Percentiles rank a stretch among this genome's conserved stretches.
These are phyloP conservation scores for Meriones psammophilus DNA, from an alignment of 2,797 vertebrate species.

Conservation along the genomic window DNA sequence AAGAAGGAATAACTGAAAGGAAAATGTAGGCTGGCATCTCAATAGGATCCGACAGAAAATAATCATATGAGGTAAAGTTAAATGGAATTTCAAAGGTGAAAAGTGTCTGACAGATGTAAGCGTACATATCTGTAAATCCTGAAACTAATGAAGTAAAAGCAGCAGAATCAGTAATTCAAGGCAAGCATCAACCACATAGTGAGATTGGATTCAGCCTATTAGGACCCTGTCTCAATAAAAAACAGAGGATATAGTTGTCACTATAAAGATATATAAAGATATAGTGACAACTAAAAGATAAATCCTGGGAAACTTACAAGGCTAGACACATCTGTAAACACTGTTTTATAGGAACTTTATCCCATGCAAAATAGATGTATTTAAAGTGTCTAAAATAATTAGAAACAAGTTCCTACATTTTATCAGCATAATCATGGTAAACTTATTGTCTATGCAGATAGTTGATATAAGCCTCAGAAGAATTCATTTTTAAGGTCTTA, in stretches of 20 bases:
- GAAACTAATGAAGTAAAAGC: background rate
- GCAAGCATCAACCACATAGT: background rate
- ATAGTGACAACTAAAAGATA: background rate
- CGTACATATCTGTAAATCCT: too few species aligned
- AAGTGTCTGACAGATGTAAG: too few species aligned
- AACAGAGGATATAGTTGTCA: too few species aligned
- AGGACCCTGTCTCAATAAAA: background rate
- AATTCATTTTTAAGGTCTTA: constrained; percentile 69
- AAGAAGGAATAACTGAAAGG: background rate
- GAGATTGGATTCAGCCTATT: background rate
- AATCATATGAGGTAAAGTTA: background rate
- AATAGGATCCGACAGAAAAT: background rate
- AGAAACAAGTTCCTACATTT: background rate
- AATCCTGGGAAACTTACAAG: background rate
- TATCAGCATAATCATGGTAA: background rate
- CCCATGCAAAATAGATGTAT: background rate
- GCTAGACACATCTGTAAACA: background rate
- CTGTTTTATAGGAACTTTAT: background rate
- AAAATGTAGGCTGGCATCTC: background rate
- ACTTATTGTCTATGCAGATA: background rate
- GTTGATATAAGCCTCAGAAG: background rate
- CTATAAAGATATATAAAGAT: too few species aligned
- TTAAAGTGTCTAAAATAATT: background rate
- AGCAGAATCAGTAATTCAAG: background rate
- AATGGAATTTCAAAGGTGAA: background rate